Evolutionary conservation across 2,888 invertebrate species (phyloP), one percentile per base, ranked within the genome.

Genomic region (Chrysotoxum bicinctum): DNA sequence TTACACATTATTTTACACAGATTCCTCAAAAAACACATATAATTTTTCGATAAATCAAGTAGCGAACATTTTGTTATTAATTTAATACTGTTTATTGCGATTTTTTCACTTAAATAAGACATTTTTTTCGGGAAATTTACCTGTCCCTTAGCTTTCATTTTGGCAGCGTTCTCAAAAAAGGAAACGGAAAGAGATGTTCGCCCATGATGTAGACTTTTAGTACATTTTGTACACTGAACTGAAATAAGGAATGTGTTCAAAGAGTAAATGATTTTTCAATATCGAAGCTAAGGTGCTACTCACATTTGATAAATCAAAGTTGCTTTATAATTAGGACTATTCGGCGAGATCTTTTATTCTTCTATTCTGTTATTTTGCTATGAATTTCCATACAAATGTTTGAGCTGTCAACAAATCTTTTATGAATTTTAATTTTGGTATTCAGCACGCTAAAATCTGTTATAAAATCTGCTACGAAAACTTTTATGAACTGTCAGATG

Each of bases 131-230:
- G 82, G 78, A 88, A 88, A 85, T 86, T 88, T 91, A 97, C 97
- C 95, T 96, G 95, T 94, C 97, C 97, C 94, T 96, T 97, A 88
- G 96, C 96, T 94, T 96, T 97, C 97, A 97, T 97, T 93, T 93
- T 95, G 90, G 90, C 90, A 90, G 91, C 91, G 90, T 90, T 89
- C 89, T 89, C 89, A 88, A 89, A 91, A 90, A 91, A 91, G 90
- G 93, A 94, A 92, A 89, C 91, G 91, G 91, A 91, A 91, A 91
- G 88, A 90, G 78, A 73, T 75, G 52, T 64, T 75, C 60, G 10
- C 26, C 83, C 82, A 82, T 81, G 32, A 23, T 73, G 32, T 37
- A 30, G 56, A 45, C 48, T 76, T 77, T 85, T 85, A 85, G 85
- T 80, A 85, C 85, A 77, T 5, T n/a, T 72, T 19, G 9, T 35